Percentiles rank a stretch among this genome's conserved stretches.
Conservation (phyloP, 2,888 invertebrate species). For the Drosophila buzzatii region DNA sequence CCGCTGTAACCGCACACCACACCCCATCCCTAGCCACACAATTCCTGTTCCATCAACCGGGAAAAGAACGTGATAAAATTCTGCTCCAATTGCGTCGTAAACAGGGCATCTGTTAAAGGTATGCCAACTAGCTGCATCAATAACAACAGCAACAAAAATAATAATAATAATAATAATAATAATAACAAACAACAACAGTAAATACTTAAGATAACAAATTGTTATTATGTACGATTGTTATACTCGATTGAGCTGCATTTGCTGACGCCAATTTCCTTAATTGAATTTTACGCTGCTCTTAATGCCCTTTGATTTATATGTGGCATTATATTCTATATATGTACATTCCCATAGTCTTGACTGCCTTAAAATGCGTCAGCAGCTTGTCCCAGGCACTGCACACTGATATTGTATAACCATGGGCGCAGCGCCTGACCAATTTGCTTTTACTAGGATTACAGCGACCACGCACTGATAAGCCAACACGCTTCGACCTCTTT, state of each 20-base stretch:
- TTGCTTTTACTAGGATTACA: slow-evolving; percentile 40
- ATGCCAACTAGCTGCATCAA: slow-evolving; percentile 22
- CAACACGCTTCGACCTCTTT: slow-evolving; percentile 32
- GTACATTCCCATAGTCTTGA: neutral
- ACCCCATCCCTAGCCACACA: neutral
- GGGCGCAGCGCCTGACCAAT: slow-evolving; percentile 44
- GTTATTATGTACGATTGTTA: slow-evolving; percentile 28
- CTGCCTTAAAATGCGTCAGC: slow-evolving; percentile 47
- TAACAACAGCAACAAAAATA: slow-evolving; percentile 4
- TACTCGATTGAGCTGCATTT: slow-evolving; percentile 46
- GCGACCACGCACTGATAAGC: slow-evolving; percentile 47
- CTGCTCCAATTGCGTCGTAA: slow-evolving; percentile 59
- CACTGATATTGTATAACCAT: slow-evolving; percentile 49
- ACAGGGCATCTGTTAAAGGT: slow-evolving; percentile 8
- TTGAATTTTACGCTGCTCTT: slow-evolving; percentile 45
- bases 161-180: slow-evolving; percentile 3
- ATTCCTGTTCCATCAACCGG: slow-evolving; percentile 19
- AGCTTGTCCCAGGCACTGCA: slow-evolving; percentile 19
- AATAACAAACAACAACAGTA: slow-evolving; percentile 11
- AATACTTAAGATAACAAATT: slow-evolving; percentile 50
- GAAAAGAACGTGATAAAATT: slow-evolving; percentile 37
- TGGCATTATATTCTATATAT: slow-evolving; percentile 33
- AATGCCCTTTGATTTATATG: slow-evolving; percentile 60
- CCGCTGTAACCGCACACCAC: slow-evolving; percentile 53
- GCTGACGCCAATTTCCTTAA: slow-evolving; percentile 45